Base-by-base conservation (phyloP, 1,140 invertebrate genomes). In the Cecropterus lyciades region DNA sequence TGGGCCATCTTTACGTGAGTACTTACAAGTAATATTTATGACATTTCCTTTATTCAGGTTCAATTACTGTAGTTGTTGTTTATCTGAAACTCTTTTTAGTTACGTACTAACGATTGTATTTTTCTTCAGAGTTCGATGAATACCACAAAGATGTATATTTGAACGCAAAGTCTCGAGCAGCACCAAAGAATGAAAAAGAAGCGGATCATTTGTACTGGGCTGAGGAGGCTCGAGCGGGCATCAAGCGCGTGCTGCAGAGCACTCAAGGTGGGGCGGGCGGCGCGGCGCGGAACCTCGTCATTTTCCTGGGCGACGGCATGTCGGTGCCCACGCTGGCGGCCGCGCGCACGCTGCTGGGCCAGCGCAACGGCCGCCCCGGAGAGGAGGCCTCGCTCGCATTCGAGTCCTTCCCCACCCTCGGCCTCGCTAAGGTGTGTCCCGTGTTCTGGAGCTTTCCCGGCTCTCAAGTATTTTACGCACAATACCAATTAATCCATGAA, bases 261-360 rank as follows among this genome's bases (percentile, higher is more conserved):
- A 42, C 20, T 1, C 37, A 43, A 0, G 52, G 30, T 9, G 15
- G 7, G 3, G 14, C 9, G 14, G 20, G 20, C 20, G 5, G 83
- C 0, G 70, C 60, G 49, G 96, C 96, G 6, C 95, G 95, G 70
- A 96, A 96, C 80, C 90, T 96, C 0, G 95, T 97, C 10, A 82
- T 97, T 64, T 96, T 96, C 72, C 79, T 97, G 43, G 96, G 96
- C 0, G 96, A 97, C 78, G 96, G 96, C 1, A 95, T 97, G 94
- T 95, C 95, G 0, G 82, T 96, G 8, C 87, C 95, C 1, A 96
- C 96, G 0, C 72, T 96, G 8, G 95, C 95, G 0, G 95, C 95
- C 0, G 94, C 94, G 10, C 90, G 96, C 52, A 95, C 95, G 24
- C 93, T 94, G 20, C 93, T 94, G 74, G 95, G 95, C 0, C 95